These are phyloP conservation scores for Pipistrellus pipistrellus DNA, from an alignment of 2,797 vertebrate genomes.

Conservation along the genomic window DNA sequence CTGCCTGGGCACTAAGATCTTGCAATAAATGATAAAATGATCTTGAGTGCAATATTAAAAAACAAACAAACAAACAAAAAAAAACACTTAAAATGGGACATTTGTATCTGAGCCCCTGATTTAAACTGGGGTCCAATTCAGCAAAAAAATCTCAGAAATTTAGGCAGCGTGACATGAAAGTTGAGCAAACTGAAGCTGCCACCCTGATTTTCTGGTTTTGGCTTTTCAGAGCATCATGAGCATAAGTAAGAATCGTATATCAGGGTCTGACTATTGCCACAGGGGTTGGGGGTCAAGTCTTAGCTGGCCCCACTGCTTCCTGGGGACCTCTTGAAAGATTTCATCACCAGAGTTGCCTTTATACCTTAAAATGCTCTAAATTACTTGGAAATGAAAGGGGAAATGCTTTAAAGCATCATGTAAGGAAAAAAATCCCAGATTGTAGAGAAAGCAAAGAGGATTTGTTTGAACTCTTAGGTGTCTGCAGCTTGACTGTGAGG, in stretches of 20 bases:
- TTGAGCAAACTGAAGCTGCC: not conserved
- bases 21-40: not conserved
- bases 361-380: not conserved
- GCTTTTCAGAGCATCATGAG: not conserved
- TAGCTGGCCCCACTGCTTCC: not conserved
- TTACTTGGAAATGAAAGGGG: not conserved
- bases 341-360: not conserved
- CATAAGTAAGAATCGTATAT: not conserved
- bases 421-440: not conserved
- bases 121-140: not conserved
- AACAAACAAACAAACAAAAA: no score
- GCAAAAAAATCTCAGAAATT: slow-evolving; percentile 3
- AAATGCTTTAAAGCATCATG: not conserved
- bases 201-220: not conserved
- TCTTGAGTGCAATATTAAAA: not conserved
- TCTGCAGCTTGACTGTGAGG: not conserved
- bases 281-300: not conserved
- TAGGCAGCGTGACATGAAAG: not conserved
- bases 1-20: not conserved
- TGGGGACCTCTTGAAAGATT: not conserved
- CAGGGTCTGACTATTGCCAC: not conserved
- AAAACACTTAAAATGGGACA: not conserved
- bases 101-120: not conserved
- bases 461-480: not conserved
- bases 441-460: not conserved